A percentile compares a stretch with the other conserved stretches of the same genome.
phyloP scores from a whole-genome alignment of 2,113 vertebrate species.

The Eonycteris spelaea region DNA sequence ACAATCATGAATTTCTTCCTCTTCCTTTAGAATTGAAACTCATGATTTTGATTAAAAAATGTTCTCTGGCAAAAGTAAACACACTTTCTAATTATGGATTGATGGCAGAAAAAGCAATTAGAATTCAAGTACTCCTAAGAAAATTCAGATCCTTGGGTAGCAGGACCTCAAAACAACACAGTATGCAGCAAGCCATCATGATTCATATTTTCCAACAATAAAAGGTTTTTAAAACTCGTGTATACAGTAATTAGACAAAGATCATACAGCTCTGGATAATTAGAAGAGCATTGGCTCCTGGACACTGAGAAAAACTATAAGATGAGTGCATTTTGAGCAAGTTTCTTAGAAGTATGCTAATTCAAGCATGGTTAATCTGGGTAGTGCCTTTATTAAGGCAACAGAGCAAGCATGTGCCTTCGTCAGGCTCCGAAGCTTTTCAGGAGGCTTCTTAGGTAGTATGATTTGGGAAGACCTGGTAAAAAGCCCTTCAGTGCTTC shows the following conservation, averaged over 20 bases:
- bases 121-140: conserved; percentile 5
- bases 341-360: neutral
- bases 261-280: conserved; percentile 24
- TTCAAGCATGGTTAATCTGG: neutral
- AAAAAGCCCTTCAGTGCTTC: neutral
- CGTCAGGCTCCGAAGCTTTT: neutral
- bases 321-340: neutral
- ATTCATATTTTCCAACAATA: conserved; percentile 65
- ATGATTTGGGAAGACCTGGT: neutral
- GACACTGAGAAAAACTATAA: neutral
- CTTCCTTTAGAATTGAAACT: conserved; percentile 28
- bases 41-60: neutral
- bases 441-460: neutral
- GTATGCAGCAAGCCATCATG: neutral
- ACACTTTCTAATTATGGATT: conserved; percentile 11
- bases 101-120: neutral
- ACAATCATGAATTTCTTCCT: neutral
- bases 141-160: conserved; percentile 29
- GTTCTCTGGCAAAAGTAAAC: conserved; percentile 15
- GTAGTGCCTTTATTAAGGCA: neutral
- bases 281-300: neutral
- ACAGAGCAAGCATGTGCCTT: neutral
- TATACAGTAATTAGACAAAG: conserved; percentile 40
- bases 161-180: neutral
- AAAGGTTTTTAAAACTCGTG: conserved; percentile 42